Evolutionary conservation across 2,797 vertebrate species (phyloP), one percentile per base, ranked within the genome.

Genomic region (Apodemus agrarius): DNA sequence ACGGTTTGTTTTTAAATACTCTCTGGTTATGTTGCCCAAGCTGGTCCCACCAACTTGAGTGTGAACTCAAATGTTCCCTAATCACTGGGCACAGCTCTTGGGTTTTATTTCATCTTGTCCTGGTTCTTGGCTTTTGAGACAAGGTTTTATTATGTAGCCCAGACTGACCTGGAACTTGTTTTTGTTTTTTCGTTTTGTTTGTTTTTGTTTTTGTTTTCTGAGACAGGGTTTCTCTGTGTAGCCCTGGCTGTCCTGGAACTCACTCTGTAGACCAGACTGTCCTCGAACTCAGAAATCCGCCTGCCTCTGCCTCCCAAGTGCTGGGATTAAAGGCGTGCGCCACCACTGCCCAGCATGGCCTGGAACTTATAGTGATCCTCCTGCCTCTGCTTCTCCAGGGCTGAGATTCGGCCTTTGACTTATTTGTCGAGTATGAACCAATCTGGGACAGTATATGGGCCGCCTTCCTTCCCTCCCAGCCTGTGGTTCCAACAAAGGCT

Each of bases 401-500:
- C 74, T 49, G 40, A 59, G 57, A 63, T 46, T 76, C 26, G 22
- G 37, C 16, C 37, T 89, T 69, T 24, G 3, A 52, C 21, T 54
- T 34, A 86, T 78, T 29, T 40, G 22, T 46, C 0, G 1, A 67
- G 24, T 2, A 16, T 8, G 40, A 82, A 74, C 16, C 0, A 0
- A 8, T 37, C 22, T 7, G 2, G 0, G 46, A 61, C 22, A 4
- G 31, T 0, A 24, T 19, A 11, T 0, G 19, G 29, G 6, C 10
- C 0, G 0, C 0, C 22, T 59, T 22, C 57, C 80, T 11, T 0
- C 24, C 11, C 11, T 13, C 49, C 21, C 69, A 26, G 63, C 16
- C 22, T 26, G 0, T 4, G 7, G 13, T 0, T 0, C 43, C 67
- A 3, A 2, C 0, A 11, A 49, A 37, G 24, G 29, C 63, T 26